phyloP scores from a whole-genome alignment of 2,888 invertebrate genomes.

The Apamea epomidion region DNA sequence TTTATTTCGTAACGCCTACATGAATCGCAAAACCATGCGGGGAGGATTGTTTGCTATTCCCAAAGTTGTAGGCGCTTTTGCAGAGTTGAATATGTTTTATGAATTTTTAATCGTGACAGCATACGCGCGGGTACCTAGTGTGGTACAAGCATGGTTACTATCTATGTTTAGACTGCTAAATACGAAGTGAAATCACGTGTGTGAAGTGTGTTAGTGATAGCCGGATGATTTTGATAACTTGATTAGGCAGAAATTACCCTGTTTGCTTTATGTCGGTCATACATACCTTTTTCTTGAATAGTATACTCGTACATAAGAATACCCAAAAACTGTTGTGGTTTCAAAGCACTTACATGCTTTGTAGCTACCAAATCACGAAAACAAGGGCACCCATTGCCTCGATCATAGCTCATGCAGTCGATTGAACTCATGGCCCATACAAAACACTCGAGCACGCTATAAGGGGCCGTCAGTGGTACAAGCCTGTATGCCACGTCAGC shows the following conservation, averaged over 20 bases:
- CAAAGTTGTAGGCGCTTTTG: conserved; percentile 63
- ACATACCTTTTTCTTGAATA: neutral
- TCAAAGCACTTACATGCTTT: neutral
- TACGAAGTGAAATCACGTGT: conserved; percentile 22
- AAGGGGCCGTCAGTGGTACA: conserved; percentile 71
- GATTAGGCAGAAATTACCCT: neutral
- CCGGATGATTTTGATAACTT: conserved; percentile 14
- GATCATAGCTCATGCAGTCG: conserved; percentile 32
- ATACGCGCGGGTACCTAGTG: conserved; percentile 8
- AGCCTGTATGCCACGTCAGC: conserved; percentile 54
- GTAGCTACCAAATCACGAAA: neutral
- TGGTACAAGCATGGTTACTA: conserved; percentile 21
- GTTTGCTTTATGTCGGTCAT: neutral
- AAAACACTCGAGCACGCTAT: conserved; percentile 62
- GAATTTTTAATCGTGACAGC: conserved; percentile 47
- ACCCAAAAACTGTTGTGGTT: neutral
- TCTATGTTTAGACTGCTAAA: conserved; percentile 25
- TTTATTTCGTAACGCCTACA: conserved; percentile 63
- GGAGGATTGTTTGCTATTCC: conserved; percentile 63
- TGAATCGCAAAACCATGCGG: conserved; percentile 41
- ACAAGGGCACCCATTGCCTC: conserved; percentile 15
- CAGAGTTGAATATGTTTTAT: conserved; percentile 44
- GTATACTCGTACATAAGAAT: neutral
- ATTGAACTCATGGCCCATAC: conserved; percentile 55
- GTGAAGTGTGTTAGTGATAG: conserved; percentile 6